A percentile compares a stretch with the other conserved stretches of the same genome.
These are phyloP conservation scores for Scomber colias DNA, from an alignment of 2,113 vertebrate genomes.

Conservation along the genomic window DNA sequence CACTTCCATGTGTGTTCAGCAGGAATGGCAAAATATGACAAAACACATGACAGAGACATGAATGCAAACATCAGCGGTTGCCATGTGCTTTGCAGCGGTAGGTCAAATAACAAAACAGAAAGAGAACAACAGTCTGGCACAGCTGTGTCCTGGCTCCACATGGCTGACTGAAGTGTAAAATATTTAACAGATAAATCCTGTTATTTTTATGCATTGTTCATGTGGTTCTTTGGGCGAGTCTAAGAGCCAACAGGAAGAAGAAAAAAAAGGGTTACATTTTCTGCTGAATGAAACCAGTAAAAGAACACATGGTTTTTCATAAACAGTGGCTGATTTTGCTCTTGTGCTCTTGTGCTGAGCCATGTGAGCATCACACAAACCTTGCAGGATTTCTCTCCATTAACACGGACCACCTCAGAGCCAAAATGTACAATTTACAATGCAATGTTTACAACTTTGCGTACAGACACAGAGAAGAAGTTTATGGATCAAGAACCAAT, in stretches of 20 bases:
- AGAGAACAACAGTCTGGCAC: not conserved
- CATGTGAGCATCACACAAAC: not conserved
- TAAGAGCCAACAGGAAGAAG: not conserved
- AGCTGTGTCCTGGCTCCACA: conserved; percentile 34
- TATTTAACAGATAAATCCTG: conserved; percentile 66
- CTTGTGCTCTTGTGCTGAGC: no score
- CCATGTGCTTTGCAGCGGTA: conserved; percentile 13
- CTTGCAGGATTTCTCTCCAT: not conserved
- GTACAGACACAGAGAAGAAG: no score
- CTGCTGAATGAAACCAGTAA: not conserved
- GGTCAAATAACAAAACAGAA: not conserved
- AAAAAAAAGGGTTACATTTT: not conserved
- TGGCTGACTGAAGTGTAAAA: conserved; percentile 63
- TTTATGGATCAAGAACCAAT: no score
- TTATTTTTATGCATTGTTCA: conserved; percentile 62
- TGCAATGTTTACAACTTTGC: no score
- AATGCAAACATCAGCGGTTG: conserved; percentile 10
- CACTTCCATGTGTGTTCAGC: not conserved
- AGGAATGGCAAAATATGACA: conserved; percentile 1
- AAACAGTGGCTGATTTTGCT: not conserved
- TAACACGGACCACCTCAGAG: not conserved
- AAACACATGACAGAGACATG: conserved; percentile 12
- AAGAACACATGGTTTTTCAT: not conserved
- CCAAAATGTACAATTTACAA: no score
- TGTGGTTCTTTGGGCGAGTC: conserved; percentile 6